phyloP scores from a whole-genome alignment of 2,113 vertebrate genomes.

The Pimephales promelas region DNA sequence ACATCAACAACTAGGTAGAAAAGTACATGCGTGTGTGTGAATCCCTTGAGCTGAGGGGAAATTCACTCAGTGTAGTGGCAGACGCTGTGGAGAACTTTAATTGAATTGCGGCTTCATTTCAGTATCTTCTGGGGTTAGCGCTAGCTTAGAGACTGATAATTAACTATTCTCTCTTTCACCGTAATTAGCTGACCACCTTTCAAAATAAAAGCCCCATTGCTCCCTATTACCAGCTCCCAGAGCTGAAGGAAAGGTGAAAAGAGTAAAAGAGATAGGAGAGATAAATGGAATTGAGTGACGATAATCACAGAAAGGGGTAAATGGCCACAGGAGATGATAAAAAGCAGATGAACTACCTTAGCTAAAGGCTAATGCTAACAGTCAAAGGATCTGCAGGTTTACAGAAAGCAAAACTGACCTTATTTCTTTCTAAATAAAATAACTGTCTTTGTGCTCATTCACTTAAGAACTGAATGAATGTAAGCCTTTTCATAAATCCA shows the following conservation, averaged over 20 bases:
- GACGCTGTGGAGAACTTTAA: constrained; percentile 67
- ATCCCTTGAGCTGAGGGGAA: constrained; percentile 12
- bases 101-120: constrained; percentile 71
- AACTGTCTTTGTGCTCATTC: neutral
- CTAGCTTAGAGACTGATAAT: constrained; percentile 70
- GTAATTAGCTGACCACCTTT: constrained; percentile 73
- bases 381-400: neutral
- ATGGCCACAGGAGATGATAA: neutral
- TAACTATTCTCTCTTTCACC: constrained; percentile 76
- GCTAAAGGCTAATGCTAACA: neutral
- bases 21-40: constrained; percentile 21
- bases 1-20: constrained; percentile 29
- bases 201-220: constrained; percentile 61
- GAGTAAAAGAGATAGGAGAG: neutral
- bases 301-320: neutral
- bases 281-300: neutral
- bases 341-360: neutral
- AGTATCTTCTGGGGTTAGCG: constrained; percentile 75
- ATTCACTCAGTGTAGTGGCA: neutral
- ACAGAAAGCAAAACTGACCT: neutral
- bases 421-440: neutral
- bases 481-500: neutral
- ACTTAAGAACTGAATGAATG: neutral
- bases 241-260: neutral
- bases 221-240: constrained; percentile 35